Conservation (phyloP, 2,113 vertebrate species). For the Meleagris gallopavo region DNA sequence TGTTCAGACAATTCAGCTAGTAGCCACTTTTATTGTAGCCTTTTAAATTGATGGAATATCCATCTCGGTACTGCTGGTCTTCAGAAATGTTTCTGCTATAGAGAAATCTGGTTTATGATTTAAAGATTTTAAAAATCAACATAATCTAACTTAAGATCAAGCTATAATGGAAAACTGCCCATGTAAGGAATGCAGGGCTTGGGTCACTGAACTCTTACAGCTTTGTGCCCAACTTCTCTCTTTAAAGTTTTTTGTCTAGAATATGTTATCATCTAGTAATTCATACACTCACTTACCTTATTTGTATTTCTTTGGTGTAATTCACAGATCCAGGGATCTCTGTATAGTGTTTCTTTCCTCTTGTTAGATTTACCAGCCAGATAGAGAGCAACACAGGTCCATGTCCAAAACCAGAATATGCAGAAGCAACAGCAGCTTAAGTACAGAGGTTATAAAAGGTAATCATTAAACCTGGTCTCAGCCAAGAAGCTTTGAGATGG, state of each 20-base stretch:
- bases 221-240: neutral
- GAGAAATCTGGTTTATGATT: neutral
- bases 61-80: neutral
- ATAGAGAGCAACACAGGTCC: neutral
- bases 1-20: neutral
- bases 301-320: neutral
- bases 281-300: constrained; percentile 21
- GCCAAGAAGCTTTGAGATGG: constrained; percentile 12
- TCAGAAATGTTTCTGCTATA: neutral
- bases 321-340: neutral
- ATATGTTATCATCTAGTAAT: neutral
- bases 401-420: constrained; percentile 34
- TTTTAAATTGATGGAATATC: neutral
- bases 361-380: neutral
- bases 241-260: neutral
- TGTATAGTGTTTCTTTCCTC: neutral
- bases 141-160: neutral
- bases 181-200: neutral
- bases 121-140: neutral
- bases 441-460: constrained; percentile 81
- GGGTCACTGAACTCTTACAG: neutral
- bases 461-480: constrained; percentile 78
- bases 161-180: neutral
- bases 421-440: constrained; percentile 57
- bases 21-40: neutral